Percentiles rank a stretch among this genome's conserved stretches.
phyloP scores from a whole-genome alignment of 2,113 vertebrate genomes.

The Rhinopithecus roxellana region DNA sequence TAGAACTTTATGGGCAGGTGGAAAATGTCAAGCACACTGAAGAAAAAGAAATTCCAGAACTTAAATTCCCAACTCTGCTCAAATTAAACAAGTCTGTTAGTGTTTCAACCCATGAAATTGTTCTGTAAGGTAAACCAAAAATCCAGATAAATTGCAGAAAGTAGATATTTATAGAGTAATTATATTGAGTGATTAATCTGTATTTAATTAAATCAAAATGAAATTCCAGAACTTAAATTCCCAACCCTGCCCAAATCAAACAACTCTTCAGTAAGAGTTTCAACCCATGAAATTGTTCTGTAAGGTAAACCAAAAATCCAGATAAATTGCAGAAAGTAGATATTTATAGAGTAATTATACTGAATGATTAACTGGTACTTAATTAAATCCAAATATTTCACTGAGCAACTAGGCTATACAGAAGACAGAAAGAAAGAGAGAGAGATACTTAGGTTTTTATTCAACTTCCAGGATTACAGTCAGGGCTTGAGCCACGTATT shows the following conservation, averaged over 20 bases:
- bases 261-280: not conserved
- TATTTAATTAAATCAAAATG: slow-evolving; percentile 24
- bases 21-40: not conserved
- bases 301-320: not conserved
- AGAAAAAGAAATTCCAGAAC: not conserved
- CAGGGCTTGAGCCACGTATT: not conserved
- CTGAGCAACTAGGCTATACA: not conserved
- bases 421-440: not conserved
- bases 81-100: not conserved
- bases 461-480: not conserved
- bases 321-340: not conserved
- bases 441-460: not conserved
- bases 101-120: not conserved
- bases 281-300: not conserved
- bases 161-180: slow-evolving; percentile 5
- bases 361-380: not conserved
- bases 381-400: slow-evolving; percentile 33
- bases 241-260: not conserved
- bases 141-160: not conserved
- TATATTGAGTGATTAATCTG: not conserved
- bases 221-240: not conserved
- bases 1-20: not conserved
- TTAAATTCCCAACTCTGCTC: not conserved
- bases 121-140: not conserved
- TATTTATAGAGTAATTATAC: slow-evolving; percentile 20